A percentile compares a stretch with the other conserved stretches of the same genome.
Evolutionary conservation across 2,888 invertebrate species (phyloP).

Genomic region (Apamea anceps): DNA sequence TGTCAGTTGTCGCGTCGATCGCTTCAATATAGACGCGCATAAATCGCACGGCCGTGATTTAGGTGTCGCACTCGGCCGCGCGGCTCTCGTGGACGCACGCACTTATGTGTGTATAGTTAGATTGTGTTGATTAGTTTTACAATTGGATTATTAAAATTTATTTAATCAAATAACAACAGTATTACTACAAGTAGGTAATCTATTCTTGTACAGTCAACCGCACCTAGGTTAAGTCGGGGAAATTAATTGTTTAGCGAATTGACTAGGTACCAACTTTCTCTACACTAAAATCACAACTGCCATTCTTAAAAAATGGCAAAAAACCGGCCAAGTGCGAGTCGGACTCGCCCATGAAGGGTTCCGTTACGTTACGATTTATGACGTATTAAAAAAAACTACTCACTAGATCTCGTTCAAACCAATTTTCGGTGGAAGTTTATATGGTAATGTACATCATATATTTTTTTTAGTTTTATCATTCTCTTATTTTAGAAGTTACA

Average conservation of each 20-base stretch:
- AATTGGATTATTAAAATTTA: neutral
- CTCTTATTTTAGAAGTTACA: too few species aligned
- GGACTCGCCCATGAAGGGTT: too few species aligned
- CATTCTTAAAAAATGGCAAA: neutral
- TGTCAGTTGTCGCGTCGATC: constrained; percentile 59
- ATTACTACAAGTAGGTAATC: neutral
- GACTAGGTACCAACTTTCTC: neutral
- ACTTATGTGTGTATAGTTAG: neutral
- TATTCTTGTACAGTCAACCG: neutral
- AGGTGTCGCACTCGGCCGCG: constrained; percentile 25
- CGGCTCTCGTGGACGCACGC: neutral
- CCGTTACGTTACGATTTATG: too few species aligned
- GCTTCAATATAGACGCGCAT: constrained; percentile 60
- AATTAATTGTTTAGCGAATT: neutral
- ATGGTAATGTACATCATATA: too few species aligned
- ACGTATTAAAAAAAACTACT: too few species aligned
- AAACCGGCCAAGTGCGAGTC: too few species aligned
- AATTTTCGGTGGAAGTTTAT: too few species aligned
- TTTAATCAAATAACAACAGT: neutral
- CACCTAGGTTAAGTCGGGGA: neutral
- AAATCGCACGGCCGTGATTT: constrained; percentile 60
- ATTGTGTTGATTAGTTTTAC: neutral
- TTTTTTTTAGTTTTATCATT: too few species aligned
- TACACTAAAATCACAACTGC: neutral
- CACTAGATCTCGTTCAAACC: too few species aligned